A percentile compares a stretch with the other conserved stretches of the same genome.
phyloP scores from a whole-genome alignment of 2,797 vertebrate genomes.

The Ataeniobius toweri region DNA sequence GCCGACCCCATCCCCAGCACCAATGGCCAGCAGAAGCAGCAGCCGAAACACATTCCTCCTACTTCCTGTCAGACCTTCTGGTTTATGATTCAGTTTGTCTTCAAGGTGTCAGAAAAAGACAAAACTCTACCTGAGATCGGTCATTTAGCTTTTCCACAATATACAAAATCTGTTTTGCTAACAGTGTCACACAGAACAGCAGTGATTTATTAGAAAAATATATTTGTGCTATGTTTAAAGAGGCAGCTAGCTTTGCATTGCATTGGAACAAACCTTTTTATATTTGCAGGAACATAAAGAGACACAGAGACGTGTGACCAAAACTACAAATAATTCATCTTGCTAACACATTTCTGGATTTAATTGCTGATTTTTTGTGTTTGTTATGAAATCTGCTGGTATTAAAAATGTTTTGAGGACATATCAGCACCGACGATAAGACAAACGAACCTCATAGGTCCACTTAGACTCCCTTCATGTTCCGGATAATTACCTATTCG shows the following conservation, averaged over 20 bases:
- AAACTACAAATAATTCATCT: not conserved
- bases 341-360: not conserved
- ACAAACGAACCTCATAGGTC: not conserved
- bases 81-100: not conserved
- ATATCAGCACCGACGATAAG: not conserved
- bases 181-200: not conserved
- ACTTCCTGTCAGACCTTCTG: not conserved
- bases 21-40: not conserved
- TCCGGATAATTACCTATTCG: slow-evolving; percentile 13
- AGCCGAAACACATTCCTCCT: not conserved
- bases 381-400: slow-evolving; percentile 1
- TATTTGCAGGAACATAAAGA: slow-evolving; percentile 2
- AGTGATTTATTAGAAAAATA: slow-evolving; percentile 15
- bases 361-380: not conserved
- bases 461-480: slow-evolving; percentile 13
- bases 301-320: not conserved
- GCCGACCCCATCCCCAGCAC: not conserved
- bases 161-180: not conserved
- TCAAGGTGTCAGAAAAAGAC: not conserved
- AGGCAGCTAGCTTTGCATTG: not conserved
- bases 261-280: not conserved
- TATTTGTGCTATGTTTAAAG: not conserved
- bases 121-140: slow-evolving; percentile 9
- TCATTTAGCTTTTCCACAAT: slow-evolving; percentile 3
- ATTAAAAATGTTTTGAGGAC: not conserved